Evolutionary conservation across 2,113 vertebrate genomes (phyloP), one percentile per base, ranked within the genome.

Genomic region (Megalops atlanticus): DNA sequence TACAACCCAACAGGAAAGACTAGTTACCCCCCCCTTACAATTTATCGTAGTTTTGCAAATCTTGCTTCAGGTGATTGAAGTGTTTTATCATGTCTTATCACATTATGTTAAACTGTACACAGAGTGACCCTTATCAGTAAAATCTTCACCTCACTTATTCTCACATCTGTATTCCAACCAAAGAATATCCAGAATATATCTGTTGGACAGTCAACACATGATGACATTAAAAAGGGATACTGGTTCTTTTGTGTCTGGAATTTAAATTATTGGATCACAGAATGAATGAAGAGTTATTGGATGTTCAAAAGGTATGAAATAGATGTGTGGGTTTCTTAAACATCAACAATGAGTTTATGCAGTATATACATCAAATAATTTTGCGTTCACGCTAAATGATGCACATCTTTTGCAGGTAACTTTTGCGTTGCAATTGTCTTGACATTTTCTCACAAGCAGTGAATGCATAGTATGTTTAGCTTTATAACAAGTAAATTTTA

Each of bases 341-440:
- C n/a, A 52, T 73, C 36, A 72, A 31, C 70, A 8, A 12, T 39
- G n/a, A 73, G 18, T 73, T 73, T 31, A 58, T 80, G 79, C 71
- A 43, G 52, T 75, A 58, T 35, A 31, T 64, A 38, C 38, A 41
- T 40, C 18, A 58, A 74, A 40, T 75, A 36, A n/a, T 33, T 38
- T 27, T 80, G 45, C 40, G 39, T 81, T 39, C 49, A 35, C 27
- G 38, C 54, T 43, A 47, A 79, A 70, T 41, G 58, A 58, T 49
- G n/a, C 12, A 43, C 49, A 40, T 3, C 15, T 74, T 74, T 38
- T 71, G 15, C 69, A 71, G 69, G 35, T 38, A 71, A 64, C 58
- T 64, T 45, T 74, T 49, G 27, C 12, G 33, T 18, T 27, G 74
- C 74, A 47, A 41, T 74, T 18, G 72, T 41, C 15, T 14, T 38